Evolutionary conservation across 2,113 vertebrate species (phyloP).

Genomic region (Callopanchax toddi): DNA sequence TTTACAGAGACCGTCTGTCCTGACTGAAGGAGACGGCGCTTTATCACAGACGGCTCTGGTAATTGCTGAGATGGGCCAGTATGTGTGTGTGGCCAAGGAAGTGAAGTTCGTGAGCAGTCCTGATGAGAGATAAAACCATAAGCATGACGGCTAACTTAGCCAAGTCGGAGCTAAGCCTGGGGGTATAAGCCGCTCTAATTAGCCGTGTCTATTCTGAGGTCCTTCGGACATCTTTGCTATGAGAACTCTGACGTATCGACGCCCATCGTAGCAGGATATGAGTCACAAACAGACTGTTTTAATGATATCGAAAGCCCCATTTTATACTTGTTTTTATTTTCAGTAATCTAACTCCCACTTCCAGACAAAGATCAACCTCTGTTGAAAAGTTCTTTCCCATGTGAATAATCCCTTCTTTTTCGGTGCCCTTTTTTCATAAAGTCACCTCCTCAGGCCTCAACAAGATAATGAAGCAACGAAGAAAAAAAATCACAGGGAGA

Average conservation of each 20-base stretch:
- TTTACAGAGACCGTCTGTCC: constrained; percentile 22
- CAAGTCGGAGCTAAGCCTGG: constrained; percentile 24
- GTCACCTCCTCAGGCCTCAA: neutral
- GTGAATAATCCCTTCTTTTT: neutral
- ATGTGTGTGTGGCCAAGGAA: neutral
- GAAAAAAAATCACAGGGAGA: constrained; percentile 2
- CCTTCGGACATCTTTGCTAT: no score
- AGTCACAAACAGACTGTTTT: neutral
- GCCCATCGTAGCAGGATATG: neutral
- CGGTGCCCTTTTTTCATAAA: neutral
- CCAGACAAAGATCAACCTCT: neutral
- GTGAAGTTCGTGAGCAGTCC: constrained; percentile 16
- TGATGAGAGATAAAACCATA: constrained; percentile 61
- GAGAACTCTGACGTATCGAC: neutral
- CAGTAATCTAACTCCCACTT: neutral
- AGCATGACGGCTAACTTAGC: constrained; percentile 48
- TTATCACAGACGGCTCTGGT: constrained; percentile 54
- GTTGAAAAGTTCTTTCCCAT: no score
- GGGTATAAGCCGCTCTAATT: constrained; percentile 48
- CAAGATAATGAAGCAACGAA: neutral
- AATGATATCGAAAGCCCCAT: no score
- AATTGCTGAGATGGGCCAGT: constrained; percentile 53
- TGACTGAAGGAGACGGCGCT: constrained; percentile 25
- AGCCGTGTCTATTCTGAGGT: neutral
- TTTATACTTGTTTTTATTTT: neutral